These are phyloP conservation scores for Limnothrissa miodon DNA, from an alignment of 2,113 vertebrate genomes.

Conservation along the genomic window DNA sequence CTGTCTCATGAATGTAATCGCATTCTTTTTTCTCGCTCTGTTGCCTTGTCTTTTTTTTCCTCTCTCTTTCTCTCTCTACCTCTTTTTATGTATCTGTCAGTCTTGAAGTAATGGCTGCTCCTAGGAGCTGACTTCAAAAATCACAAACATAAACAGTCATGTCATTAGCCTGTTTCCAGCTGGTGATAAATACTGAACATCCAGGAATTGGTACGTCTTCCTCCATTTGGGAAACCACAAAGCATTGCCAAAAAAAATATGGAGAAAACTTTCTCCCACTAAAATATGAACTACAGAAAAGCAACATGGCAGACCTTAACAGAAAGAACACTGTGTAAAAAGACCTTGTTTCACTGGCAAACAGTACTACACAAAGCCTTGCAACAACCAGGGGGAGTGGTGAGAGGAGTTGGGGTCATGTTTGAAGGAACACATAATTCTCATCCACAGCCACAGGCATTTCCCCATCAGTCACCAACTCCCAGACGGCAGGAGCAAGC, in stretches of 20 bases:
- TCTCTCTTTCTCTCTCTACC: neutral
- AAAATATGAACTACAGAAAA: no score
- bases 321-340: neutral
- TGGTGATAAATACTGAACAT: neutral
- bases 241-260: neutral
- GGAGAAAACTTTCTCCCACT: no score
- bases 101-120: neutral
- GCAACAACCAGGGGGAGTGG: neutral
- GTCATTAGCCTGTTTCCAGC: neutral
- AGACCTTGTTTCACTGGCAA: neutral
- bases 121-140: neutral
- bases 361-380: neutral
- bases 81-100: neutral
- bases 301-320: no score
- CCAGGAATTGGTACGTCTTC: neutral
- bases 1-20: conserved; percentile 66
- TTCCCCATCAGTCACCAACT: neutral
- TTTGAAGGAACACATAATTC: no score
- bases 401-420: no score
- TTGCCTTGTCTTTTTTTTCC: neutral
- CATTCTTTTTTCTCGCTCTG: conserved; percentile 23
- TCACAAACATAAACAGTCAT: neutral
- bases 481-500: neutral
- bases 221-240: neutral
- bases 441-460: neutral